Evolutionary conservation across 2,888 invertebrate species (phyloP).

Genomic region (Cacoxenus indagator): DNA sequence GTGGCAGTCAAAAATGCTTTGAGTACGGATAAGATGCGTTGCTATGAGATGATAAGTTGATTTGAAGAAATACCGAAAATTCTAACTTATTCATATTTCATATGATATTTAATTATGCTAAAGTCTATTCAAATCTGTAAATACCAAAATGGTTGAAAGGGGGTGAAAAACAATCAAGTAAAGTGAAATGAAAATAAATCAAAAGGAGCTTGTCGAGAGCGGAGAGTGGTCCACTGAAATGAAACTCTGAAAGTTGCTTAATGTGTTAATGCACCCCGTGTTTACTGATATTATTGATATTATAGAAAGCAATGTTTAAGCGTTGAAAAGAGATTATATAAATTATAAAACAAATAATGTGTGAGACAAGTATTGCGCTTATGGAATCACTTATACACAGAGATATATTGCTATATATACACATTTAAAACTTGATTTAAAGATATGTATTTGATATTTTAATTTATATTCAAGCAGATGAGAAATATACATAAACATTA

Average conservation of each 20-base stretch:
- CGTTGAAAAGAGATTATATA: background rate
- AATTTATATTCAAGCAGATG: constrained; percentile 16
- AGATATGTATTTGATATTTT: constrained; percentile 16
- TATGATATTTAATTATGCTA: background rate
- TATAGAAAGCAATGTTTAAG: background rate
- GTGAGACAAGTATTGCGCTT: constrained; percentile 50
- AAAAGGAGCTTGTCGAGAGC: too few species aligned
- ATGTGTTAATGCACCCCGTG: background rate
- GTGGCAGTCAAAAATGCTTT: background rate
- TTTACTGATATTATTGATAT: constrained; percentile 7
- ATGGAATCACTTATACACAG: constrained; percentile 40
- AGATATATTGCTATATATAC: background rate
- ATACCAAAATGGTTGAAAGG: background rate
- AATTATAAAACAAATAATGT: background rate
- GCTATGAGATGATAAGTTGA: background rate
- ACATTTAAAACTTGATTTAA: constrained; percentile 7
- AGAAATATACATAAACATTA: constrained; percentile 15
- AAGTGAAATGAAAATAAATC: background rate
- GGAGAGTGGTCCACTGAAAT: background rate
- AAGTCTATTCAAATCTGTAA: constrained; percentile 2
- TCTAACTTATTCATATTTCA: constrained; percentile 7
- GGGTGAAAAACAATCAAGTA: background rate
- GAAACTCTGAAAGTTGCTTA: background rate
- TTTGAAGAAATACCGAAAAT: constrained; percentile 5
- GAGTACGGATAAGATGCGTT: background rate